Conservation (phyloP, 2,888 invertebrate genomes). For the Nephrocerus scutellatus region DNA sequence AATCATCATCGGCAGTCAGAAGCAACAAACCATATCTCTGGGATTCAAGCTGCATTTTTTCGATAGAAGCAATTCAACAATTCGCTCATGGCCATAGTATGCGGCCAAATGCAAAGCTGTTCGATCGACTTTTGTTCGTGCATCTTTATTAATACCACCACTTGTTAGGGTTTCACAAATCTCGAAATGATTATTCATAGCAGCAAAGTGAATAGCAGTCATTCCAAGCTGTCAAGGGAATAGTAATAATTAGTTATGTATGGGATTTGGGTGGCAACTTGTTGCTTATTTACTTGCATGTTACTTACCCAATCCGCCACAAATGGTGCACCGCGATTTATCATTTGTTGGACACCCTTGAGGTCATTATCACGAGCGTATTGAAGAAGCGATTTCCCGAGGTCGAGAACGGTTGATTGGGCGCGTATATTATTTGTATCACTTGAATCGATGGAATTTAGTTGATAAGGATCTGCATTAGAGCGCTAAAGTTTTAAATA, state of each 20-base stretch:
- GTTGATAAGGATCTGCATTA: neutral
- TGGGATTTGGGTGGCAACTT: constrained; percentile 2
- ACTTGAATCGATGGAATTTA: neutral
- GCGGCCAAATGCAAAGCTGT: constrained; percentile 87
- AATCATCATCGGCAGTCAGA: neutral
- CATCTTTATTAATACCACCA: constrained; percentile 82
- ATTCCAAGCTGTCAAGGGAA: constrained; percentile 66
- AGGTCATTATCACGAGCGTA: constrained; percentile 75
- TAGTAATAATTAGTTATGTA: neutral
- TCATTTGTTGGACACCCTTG: constrained; percentile 65
- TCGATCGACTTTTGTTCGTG: constrained; percentile 84
- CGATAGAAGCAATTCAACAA: constrained; percentile 62
- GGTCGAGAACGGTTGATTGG: constrained; percentile 54
- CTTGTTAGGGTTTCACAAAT: constrained; percentile 75
- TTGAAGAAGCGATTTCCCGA: constrained; percentile 76
- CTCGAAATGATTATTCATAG: constrained; percentile 69
- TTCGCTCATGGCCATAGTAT: constrained; percentile 70
- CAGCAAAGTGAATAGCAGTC: constrained; percentile 81
- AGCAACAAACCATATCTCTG: constrained; percentile 62
- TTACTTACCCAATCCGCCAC: constrained; percentile 80
- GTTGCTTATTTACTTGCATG: constrained; percentile 7
- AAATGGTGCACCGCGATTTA: constrained; percentile 84
- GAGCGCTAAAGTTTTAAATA: neutral
- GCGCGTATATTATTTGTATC: constrained; percentile 16
- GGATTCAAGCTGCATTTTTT: constrained; percentile 68